A percentile compares a stretch with the other conserved stretches of the same genome.
phyloP scores from a whole-genome alignment of 1,140 invertebrate species.

The Plutomurus gul region DNA sequence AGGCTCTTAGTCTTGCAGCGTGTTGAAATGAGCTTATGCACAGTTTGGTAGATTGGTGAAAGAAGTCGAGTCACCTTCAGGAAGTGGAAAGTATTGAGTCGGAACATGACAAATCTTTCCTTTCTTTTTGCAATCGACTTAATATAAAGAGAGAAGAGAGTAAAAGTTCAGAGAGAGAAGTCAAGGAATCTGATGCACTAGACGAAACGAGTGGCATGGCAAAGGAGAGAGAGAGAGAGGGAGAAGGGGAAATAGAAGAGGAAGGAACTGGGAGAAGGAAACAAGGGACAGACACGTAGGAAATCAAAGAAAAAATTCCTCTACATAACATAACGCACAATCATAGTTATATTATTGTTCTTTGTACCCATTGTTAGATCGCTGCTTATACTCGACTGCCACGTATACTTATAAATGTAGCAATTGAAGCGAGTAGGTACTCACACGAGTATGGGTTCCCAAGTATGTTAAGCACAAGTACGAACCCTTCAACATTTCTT shows the following conservation, averaged over 20 bases:
- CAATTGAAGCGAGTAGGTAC: too few relatives aligned
- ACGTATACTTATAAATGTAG: neutral
- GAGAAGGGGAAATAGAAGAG: constrained; percentile 12
- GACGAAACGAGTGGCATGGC: neutral
- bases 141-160: neutral
- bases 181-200: neutral
- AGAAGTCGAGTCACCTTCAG: constrained; percentile 4
- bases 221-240: neutral
- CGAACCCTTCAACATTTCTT: too few relatives aligned
- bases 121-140: constrained; percentile 23
- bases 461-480: too few relatives aligned
- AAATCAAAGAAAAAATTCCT: constrained; percentile 2
- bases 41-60: neutral
- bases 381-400: neutral
- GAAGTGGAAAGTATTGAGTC: constrained; percentile 22
- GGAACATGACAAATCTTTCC: constrained; percentile 17
- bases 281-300: constrained; percentile 22
- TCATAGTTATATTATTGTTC: neutral
- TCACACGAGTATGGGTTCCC: too few relatives aligned
- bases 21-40: neutral
- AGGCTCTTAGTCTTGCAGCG: neutral
- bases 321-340: constrained; percentile 7
- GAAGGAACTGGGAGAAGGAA: constrained; percentile 23
- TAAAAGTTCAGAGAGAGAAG: neutral
- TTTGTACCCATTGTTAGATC: neutral